A percentile compares a stretch with the other conserved stretches of the same genome.
These are phyloP conservation scores for Geotrypetes seraphini DNA, from an alignment of 2,797 vertebrate species.

Conservation along the genomic window DNA sequence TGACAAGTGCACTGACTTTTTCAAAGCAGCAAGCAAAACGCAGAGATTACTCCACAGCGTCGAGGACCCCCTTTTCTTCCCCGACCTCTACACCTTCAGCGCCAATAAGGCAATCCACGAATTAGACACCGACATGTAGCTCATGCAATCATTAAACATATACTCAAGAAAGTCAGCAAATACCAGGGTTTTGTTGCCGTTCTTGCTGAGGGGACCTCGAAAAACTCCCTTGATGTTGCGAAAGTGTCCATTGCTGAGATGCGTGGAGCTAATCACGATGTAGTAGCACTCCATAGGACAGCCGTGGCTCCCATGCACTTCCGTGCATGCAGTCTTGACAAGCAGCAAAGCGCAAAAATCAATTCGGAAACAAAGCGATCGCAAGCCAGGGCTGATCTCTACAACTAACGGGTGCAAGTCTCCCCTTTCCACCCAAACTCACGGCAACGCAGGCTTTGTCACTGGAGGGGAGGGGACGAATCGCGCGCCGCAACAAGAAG, in stretches of 20 bases:
- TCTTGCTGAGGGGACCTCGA: slow-evolving; percentile 85
- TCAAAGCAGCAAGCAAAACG: too few relatives aligned
- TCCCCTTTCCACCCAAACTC: background rate
- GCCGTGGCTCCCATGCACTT: slow-evolving; percentile 28
- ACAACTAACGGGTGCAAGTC: background rate
- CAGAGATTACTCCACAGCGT: too few relatives aligned
- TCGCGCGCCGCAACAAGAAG: too few relatives aligned
- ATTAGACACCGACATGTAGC: background rate
- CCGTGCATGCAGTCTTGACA: slow-evolving; percentile 20
- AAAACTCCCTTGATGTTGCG: slow-evolving; percentile 98
- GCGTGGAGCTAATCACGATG: slow-evolving; percentile 96
- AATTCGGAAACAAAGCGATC: background rate
- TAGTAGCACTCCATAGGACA: slow-evolving; percentile 94
- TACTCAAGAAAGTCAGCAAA: too few relatives aligned
- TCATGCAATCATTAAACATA: background rate
- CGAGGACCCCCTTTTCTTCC: too few relatives aligned
- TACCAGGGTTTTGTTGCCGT: slow-evolving; percentile 78
- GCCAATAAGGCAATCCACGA: too few relatives aligned
- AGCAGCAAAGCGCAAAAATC: slow-evolving; percentile 6
- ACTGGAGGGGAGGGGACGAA: too few relatives aligned
- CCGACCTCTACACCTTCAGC: too few relatives aligned
- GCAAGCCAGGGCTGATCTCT: background rate
- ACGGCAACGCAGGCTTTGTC: too few relatives aligned
- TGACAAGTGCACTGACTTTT: too few relatives aligned
- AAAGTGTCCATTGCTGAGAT: slow-evolving; percentile 92